These are phyloP conservation scores for Euclidia mi DNA, from an alignment of 2,888 invertebrate species.

Conservation along the genomic window DNA sequence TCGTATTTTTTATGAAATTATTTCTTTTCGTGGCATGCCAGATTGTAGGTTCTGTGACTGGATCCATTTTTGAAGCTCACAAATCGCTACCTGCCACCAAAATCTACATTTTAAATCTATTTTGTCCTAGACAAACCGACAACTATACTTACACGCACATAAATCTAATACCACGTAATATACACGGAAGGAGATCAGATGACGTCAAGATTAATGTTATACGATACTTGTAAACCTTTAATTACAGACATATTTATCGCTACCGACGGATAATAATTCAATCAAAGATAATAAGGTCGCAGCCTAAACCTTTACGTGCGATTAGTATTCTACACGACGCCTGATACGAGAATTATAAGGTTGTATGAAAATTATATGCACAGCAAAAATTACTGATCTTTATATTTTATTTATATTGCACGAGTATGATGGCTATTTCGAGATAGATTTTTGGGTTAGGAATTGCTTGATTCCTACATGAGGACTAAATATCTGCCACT, in stretches of 20 bases:
- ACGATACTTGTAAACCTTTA: constrained; percentile 38
- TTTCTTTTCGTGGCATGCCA: no score
- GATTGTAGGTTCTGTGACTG: no score
- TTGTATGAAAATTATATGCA: constrained; percentile 6
- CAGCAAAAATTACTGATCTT: constrained; percentile 6
- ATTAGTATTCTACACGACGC: constrained; percentile 56
- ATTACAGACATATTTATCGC: constrained; percentile 51
- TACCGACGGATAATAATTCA: constrained; percentile 62
- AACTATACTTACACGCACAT: background rate
- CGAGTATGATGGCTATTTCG: no score
- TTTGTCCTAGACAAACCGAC: background rate
- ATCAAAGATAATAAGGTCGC: constrained; percentile 69
- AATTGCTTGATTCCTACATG: no score
- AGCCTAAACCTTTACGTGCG: constrained; percentile 70
- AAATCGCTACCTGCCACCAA: no score
- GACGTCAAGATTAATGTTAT: constrained; percentile 39
- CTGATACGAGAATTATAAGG: constrained; percentile 14
- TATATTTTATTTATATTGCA: no score
- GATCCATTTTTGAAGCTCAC: no score
- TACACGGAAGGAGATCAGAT: constrained; percentile 38
- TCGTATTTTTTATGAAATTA: no score
- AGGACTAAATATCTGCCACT: no score
- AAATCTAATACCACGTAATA: constrained; percentile 3
- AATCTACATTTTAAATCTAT: no score
- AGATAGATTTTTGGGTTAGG: no score